Conservation (phyloP, 1,140 invertebrate genomes). For the Lucilia cuprina region DNA sequence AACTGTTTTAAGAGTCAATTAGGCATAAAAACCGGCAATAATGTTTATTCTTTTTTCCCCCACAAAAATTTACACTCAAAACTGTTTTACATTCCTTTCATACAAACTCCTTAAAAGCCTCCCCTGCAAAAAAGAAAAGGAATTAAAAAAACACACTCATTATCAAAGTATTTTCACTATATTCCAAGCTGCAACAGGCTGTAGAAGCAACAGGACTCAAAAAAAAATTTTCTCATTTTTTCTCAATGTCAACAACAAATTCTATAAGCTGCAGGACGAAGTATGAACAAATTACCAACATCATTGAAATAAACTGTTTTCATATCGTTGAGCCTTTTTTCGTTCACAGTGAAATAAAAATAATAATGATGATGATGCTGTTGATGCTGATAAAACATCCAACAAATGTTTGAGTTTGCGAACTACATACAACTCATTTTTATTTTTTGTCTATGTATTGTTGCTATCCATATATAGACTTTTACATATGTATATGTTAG, state of each 20-base stretch:
- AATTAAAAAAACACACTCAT: neutral
- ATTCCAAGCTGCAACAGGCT: conserved; percentile 6
- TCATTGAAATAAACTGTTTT: neutral
- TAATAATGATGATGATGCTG: neutral
- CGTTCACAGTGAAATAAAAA: neutral
- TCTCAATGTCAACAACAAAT: neutral
- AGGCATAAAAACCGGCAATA: neutral
- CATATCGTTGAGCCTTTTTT: neutral
- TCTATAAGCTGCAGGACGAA: neutral
- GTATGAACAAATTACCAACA: neutral
- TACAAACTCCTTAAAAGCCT: too few species aligned
- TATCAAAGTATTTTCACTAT: neutral
- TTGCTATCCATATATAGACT: too few species aligned
- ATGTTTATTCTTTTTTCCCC: neutral
- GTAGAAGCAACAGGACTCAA: neutral
- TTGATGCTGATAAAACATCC: too few species aligned
- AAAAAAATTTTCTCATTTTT: neutral
- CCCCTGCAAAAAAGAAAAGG: too few species aligned
- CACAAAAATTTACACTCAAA: neutral
- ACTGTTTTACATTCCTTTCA: neutral
- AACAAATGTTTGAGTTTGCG: conserved; percentile 19
- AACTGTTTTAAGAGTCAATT: neutral
- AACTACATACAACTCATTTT: conserved; percentile 8
- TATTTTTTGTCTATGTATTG: neutral
- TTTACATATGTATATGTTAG: neutral